phyloP scores from a whole-genome alignment of 2,113 vertebrate genomes.

The Phalacrocorax carbo region DNA sequence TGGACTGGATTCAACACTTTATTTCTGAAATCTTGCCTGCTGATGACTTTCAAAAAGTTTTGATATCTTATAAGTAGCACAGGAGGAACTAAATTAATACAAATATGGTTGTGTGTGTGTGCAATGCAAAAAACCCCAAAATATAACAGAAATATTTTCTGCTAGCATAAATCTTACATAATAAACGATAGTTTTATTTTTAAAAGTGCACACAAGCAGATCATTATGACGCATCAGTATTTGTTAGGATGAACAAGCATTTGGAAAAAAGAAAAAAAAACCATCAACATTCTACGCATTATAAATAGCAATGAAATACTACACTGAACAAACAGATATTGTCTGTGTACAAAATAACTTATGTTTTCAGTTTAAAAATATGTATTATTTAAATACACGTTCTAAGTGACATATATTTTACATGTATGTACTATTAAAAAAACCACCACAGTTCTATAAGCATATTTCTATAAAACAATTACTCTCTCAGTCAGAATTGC shows the following conservation, averaged over 20 bases:
- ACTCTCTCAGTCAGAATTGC: not conserved
- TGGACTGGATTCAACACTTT: not conserved
- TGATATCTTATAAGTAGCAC: not conserved
- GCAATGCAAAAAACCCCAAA: fast-evolving
- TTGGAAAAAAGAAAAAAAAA: not conserved
- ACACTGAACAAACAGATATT: not conserved
- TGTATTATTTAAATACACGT: not conserved
- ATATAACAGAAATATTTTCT: not conserved
- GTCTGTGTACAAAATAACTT: not conserved
- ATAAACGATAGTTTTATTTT: not conserved
- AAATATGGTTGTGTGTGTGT: not conserved
- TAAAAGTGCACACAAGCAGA: not conserved
- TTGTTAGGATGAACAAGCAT: not conserved
- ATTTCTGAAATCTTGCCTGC: not conserved
- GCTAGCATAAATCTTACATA: not conserved
- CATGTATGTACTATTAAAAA: not conserved
- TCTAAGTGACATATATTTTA: not conserved
- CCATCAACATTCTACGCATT: not conserved
- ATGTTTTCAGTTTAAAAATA: not conserved
- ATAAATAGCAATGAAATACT: not conserved
- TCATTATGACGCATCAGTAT: not conserved
- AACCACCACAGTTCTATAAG: not conserved
- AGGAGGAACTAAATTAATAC: not conserved
- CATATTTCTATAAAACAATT: not conserved
- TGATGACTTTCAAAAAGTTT: not conserved